Evolutionary conservation across 2,113 vertebrate genomes (phyloP).

Genomic region (Lasiurus borealis): DNA sequence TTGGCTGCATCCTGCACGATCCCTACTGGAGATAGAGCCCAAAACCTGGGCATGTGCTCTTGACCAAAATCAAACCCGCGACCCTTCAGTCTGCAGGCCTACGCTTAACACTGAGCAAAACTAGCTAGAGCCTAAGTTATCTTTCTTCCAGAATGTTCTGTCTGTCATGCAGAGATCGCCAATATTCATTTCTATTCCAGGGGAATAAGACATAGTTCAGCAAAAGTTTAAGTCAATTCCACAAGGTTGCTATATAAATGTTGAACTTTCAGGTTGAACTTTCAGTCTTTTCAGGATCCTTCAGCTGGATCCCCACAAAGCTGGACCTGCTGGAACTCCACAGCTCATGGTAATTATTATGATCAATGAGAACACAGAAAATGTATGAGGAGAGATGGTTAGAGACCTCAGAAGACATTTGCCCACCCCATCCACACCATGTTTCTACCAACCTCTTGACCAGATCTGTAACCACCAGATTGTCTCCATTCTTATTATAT

Average conservation of each 20-base stretch:
- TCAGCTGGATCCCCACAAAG: background rate
- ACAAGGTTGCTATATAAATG: slow-evolving; percentile 16
- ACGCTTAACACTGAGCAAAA: too few relatives aligned
- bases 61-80: too few relatives aligned
- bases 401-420: slow-evolving; percentile 9
- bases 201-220: slow-evolving; percentile 22
- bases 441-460: background rate
- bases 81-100: too few relatives aligned
- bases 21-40: too few relatives aligned
- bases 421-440: background rate
- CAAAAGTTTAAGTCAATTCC: slow-evolving; percentile 32
- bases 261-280: slow-evolving; percentile 41
- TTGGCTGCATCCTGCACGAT: too few relatives aligned
- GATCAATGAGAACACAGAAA: slow-evolving; percentile 11
- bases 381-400: background rate
- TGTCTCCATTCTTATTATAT: slow-evolving; percentile 23
- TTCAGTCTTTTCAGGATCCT: slow-evolving; percentile 37
- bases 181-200: slow-evolving; percentile 33
- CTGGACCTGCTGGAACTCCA: background rate
- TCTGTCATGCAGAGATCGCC: slow-evolving; percentile 24
- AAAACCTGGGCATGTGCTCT: too few relatives aligned
- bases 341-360: background rate
- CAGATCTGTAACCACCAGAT: background rate
- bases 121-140: background rate
- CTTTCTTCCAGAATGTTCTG: slow-evolving; percentile 46